These are phyloP conservation scores for Gallinago paraguaiae DNA, from an alignment of 2,113 vertebrate genomes.

Conservation along the genomic window DNA sequence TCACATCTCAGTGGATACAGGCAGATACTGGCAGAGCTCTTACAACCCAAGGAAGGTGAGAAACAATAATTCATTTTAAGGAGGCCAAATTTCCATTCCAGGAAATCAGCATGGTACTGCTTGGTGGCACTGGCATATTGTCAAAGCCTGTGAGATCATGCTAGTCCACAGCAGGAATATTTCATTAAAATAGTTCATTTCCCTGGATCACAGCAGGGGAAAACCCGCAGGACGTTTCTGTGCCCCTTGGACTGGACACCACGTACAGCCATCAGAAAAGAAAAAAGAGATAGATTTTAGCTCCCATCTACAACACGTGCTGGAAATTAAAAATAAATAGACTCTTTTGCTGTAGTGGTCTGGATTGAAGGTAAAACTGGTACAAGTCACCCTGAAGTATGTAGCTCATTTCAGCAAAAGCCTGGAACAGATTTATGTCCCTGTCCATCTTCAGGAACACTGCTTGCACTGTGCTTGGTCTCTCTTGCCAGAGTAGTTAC, in stretches of 20 bases:
- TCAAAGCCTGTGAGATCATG: slow-evolving; percentile 61
- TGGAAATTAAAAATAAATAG: neutral
- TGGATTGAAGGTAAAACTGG: neutral
- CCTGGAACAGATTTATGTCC: neutral
- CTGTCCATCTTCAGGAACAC: neutral
- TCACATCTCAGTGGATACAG: neutral
- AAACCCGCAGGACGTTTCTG: neutral
- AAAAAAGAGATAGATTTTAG: neutral
- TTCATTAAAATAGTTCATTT: slow-evolving; percentile 66
- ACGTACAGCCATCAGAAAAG: neutral
- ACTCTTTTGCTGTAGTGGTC: neutral
- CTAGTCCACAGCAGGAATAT: slow-evolving; percentile 41
- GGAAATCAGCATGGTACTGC: slow-evolving; percentile 12
- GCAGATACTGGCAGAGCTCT: neutral
- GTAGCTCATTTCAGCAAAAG: neutral
- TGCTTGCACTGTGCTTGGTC: rapidly evolving
- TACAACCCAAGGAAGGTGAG: neutral
- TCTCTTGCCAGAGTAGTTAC: neutral
- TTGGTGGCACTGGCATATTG: slow-evolving; percentile 16
- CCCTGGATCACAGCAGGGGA: slow-evolving; percentile 7
- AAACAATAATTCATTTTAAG: slow-evolving; percentile 1
- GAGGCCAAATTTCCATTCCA: slow-evolving; percentile 26
- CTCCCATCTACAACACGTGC: neutral
- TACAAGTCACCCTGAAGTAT: neutral
- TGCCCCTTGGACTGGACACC: slow-evolving; percentile 4